Conservation (phyloP, 2,797 vertebrate genomes). For the Vipera ursinii region DNA sequence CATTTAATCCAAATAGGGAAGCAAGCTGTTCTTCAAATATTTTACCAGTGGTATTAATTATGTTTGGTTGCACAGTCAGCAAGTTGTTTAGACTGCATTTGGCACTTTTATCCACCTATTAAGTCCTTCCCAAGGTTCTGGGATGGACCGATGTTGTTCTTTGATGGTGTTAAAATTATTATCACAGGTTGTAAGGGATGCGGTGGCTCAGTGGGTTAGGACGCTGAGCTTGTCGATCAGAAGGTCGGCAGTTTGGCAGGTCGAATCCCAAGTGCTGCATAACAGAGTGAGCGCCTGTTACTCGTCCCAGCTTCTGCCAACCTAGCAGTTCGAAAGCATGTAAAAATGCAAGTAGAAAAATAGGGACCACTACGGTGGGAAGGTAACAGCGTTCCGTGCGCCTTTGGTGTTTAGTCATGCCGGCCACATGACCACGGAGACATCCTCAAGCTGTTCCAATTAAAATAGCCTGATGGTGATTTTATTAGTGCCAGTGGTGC, state of each 20-base stretch:
- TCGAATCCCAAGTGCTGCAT: too few relatives aligned
- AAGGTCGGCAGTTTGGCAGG: too few relatives aligned
- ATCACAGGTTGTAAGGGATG: background rate
- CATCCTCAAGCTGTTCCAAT: background rate
- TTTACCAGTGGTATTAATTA: background rate
- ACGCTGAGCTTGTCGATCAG: too few relatives aligned
- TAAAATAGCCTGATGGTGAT: background rate
- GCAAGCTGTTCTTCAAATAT: slow-evolving; percentile 4
- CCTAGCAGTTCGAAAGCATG: too few relatives aligned
- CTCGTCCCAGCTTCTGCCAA: too few relatives aligned
- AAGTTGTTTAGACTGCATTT: background rate
- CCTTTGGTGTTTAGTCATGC: too few relatives aligned
- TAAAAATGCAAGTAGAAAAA: too few relatives aligned
- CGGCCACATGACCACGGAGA: too few relatives aligned
- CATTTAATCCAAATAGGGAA: background rate
- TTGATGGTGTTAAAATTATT: background rate
- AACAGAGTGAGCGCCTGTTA: too few relatives aligned
- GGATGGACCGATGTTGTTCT: background rate
- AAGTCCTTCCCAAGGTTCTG: background rate
- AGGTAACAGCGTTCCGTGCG: too few relatives aligned
- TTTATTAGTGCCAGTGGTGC: background rate
- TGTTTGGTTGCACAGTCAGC: background rate
- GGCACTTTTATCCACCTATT: background rate
- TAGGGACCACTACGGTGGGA: too few relatives aligned
- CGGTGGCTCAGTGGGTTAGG: too few relatives aligned